Evolutionary conservation across 2,888 invertebrate genomes (phyloP).

Genomic region (Archips crataeganus): DNA sequence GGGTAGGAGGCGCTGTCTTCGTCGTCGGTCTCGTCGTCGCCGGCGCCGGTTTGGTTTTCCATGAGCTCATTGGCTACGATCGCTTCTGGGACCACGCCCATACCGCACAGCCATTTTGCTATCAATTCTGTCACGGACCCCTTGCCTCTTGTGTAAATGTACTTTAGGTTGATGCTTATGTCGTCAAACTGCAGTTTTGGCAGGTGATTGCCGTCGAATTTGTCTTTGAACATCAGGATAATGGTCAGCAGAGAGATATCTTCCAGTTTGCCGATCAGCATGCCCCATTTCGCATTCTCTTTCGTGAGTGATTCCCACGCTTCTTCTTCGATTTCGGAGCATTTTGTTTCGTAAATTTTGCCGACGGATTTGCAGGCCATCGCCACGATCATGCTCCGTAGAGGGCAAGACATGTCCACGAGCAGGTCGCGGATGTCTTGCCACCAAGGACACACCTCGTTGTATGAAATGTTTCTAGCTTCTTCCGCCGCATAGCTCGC

Average conservation of each 20-base stretch:
- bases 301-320: conserved; percentile 94
- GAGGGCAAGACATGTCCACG: conserved; percentile 90
- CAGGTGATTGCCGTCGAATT: conserved; percentile 69
- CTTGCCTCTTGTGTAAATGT: conserved; percentile 87
- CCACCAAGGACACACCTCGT: conserved; percentile 93
- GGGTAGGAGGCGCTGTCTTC: conserved; percentile 63
- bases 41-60: conserved; percentile 55
- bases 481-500: conserved; percentile 88
- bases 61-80: conserved; percentile 84
- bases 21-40: conserved; percentile 53
- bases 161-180: conserved; percentile 88
- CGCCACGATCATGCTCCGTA: conserved; percentile 92
- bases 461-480: conserved; percentile 87
- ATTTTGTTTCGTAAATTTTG: conserved; percentile 72
- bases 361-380: conserved; percentile 93
- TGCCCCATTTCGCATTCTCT: conserved; percentile 94
- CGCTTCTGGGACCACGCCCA: conserved; percentile 89
- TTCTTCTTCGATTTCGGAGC: conserved; percentile 84
- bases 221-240: conserved; percentile 85
- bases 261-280: conserved; percentile 95
- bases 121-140: conserved; percentile 96
- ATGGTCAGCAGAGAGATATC: conserved; percentile 93
- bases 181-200: conserved; percentile 85
- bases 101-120: conserved; percentile 93
- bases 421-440: conserved; percentile 90